These are phyloP conservation scores for Epinotia ramella DNA, from an alignment of 2,888 invertebrate genomes.

Conservation along the genomic window DNA sequence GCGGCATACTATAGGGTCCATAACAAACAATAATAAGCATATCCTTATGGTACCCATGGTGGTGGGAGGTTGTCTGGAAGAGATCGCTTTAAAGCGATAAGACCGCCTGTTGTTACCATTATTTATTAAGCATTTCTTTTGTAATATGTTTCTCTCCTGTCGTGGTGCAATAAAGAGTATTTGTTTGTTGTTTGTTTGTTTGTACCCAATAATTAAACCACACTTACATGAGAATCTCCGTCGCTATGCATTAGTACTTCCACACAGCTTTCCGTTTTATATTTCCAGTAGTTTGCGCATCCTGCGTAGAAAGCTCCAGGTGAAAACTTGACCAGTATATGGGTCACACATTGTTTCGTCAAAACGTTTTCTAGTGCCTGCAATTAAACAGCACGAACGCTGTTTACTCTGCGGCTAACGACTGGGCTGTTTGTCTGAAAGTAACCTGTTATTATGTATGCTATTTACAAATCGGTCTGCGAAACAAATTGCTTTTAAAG, in stretches of 20 bases:
- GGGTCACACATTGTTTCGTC: conserved; percentile 43
- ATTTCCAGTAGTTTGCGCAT: conserved; percentile 23
- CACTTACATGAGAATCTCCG: neutral
- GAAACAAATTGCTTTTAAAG: conserved; percentile 22
- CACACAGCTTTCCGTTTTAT: conserved; percentile 28
- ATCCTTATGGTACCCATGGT: too few species aligned
- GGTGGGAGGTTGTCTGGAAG: too few species aligned
- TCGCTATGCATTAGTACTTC: neutral
- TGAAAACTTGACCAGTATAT: conserved; percentile 43
- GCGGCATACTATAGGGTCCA: too few species aligned
- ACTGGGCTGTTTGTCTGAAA: conserved; percentile 18
- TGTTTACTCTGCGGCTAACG: conserved; percentile 33
- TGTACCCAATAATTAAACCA: too few species aligned
- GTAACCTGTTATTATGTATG: conserved; percentile 31
- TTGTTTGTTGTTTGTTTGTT: too few species aligned
- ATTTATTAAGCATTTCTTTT: too few species aligned
- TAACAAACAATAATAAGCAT: too few species aligned
- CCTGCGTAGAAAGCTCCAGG: conserved; percentile 39
- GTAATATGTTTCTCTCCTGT: too few species aligned
- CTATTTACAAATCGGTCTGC: conserved; percentile 18
- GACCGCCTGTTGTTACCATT: too few species aligned
- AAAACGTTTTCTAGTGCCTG: conserved; percentile 37
- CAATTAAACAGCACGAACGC: conserved; percentile 40
- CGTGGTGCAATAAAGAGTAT: too few species aligned
- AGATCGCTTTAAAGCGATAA: too few species aligned